Evolutionary conservation across 2,797 vertebrate genomes (phyloP).

Genomic region (Orientallactaga sibirica): DNA sequence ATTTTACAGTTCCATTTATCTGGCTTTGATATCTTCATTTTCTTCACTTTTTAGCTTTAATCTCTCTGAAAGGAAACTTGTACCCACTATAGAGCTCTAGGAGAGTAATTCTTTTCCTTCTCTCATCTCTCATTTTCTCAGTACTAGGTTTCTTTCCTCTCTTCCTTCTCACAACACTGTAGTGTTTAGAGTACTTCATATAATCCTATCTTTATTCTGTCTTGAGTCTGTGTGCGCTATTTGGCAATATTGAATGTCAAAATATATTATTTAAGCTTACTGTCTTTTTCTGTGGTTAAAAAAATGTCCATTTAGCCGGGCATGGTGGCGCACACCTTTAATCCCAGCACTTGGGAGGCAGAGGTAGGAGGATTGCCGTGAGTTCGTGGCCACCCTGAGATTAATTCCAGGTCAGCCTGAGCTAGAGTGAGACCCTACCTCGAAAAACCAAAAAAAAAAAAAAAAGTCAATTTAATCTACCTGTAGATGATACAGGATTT

Average conservation of each 20-base stretch:
- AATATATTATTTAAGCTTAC: conserved; percentile 30
- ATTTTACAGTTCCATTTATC: neutral
- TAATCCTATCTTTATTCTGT: conserved; percentile 7
- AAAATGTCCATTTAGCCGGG: neutral
- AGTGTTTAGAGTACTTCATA: neutral
- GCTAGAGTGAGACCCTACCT: too few relatives aligned
- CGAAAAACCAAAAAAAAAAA: too few relatives aligned
- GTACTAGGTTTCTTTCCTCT: neutral
- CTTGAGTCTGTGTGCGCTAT: conserved; percentile 6
- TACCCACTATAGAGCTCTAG: neutral
- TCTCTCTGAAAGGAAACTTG: neutral
- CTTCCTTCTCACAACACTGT: neutral
- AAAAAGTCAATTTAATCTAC: conserved; percentile 24
- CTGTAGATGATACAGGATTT: conserved; percentile 5
- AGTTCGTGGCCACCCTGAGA: too few relatives aligned
- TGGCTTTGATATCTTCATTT: neutral
- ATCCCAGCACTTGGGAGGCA: too few relatives aligned
- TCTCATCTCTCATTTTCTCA: conserved; percentile 15
- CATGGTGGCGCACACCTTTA: too few relatives aligned
- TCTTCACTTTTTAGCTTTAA: conserved; percentile 30
- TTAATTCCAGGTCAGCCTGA: too few relatives aligned
- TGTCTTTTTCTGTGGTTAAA: neutral
- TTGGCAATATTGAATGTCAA: conserved; percentile 16
- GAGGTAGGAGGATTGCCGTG: too few relatives aligned
- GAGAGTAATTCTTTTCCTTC: neutral